Evolutionary conservation across 2,797 vertebrate genomes (phyloP).

Genomic region (Anguilla anguilla): DNA sequence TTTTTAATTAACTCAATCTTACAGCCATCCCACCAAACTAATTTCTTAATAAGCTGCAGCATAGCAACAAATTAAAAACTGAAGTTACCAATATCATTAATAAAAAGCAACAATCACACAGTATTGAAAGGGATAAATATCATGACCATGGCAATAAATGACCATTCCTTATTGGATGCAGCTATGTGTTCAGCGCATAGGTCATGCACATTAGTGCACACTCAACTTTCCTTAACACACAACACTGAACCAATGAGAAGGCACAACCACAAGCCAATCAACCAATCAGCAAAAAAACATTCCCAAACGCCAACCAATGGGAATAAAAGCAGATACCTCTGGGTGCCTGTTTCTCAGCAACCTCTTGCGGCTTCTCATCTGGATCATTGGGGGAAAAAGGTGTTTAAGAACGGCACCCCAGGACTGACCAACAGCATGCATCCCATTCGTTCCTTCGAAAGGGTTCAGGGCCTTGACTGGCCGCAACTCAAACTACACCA

Average conservation of each 20-base stretch:
- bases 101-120: background rate
- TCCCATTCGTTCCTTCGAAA: background rate
- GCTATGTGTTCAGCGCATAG: background rate
- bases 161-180: background rate
- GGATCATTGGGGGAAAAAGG: conserved; percentile 51
- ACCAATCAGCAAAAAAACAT: background rate
- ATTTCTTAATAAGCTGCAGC: background rate
- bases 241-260: background rate
- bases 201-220: background rate
- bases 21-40: background rate
- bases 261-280: background rate
- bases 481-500: background rate
- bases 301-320: background rate
- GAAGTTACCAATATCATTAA: too few relatives aligned
- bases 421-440: background rate
- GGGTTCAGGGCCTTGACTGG: background rate
- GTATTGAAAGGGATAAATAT: background rate
- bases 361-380: conserved; percentile 68
- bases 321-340: background rate
- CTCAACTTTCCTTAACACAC: background rate
- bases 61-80: background rate
- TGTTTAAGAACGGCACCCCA: background rate
- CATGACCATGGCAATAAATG: background rate
- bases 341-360: conserved; percentile 38
- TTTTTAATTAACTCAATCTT: background rate